Conservation (phyloP, 2,888 invertebrate genomes). For the Esperia sulphurella region DNA sequence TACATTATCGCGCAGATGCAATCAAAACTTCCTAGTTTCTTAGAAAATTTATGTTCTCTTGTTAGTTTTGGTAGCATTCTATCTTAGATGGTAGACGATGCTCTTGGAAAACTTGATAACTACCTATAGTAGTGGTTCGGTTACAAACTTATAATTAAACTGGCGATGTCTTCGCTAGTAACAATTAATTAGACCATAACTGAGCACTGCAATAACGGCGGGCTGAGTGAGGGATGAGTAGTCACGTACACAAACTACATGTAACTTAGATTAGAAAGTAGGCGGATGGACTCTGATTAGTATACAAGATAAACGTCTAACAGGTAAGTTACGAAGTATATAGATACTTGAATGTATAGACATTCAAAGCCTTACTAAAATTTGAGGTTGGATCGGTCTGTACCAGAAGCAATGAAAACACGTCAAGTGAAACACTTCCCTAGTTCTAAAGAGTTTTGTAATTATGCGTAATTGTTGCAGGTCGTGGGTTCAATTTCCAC, state of each 20-base stretch:
- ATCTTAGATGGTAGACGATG: constrained; percentile 8
- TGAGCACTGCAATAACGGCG: constrained; percentile 44
- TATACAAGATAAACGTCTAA: neutral
- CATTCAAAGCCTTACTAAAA: no score
- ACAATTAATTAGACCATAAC: constrained; percentile 61
- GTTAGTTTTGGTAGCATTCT: constrained; percentile 7
- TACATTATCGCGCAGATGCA: no score
- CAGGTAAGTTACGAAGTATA: neutral
- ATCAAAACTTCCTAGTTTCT: neutral
- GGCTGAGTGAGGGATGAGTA: constrained; percentile 43
- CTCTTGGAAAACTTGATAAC: constrained; percentile 14
- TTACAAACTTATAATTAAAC: constrained; percentile 56
- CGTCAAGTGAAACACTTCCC: no score
- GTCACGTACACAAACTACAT: constrained; percentile 26
- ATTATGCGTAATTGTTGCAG: no score
- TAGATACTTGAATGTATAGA: no score
- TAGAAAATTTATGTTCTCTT: constrained; percentile 2
- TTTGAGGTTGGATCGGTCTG: neutral
- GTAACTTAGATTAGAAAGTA: constrained; percentile 48
- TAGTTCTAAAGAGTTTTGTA: no score
- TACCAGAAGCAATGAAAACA: no score
- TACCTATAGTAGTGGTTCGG: constrained; percentile 18
- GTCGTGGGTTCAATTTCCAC: no score
- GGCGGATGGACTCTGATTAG: neutral
- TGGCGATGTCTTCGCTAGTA: constrained; percentile 47